phyloP scores from a whole-genome alignment of 2,113 vertebrate species.

The Leptobrachium ailaonicum region DNA sequence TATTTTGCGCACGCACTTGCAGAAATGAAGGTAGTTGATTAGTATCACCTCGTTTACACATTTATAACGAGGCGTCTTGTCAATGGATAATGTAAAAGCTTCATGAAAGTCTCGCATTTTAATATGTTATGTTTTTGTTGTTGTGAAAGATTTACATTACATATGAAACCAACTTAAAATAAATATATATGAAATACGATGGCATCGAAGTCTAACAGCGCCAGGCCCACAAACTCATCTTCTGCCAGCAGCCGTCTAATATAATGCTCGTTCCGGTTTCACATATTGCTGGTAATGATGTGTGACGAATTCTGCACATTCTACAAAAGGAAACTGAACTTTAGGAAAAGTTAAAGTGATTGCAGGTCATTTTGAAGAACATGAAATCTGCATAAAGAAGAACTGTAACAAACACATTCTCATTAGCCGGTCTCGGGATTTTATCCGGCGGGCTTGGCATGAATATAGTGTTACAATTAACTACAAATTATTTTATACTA shows the following conservation, averaged over 20 bases:
- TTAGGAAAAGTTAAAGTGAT: background rate
- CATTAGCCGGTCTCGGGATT: background rate
- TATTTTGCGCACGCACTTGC: no score
- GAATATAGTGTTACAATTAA: slow-evolving; percentile 13
- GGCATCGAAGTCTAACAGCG: no score
- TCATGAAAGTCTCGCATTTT: no score
- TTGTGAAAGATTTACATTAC: background rate
- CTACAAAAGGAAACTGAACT: slow-evolving; percentile 1
- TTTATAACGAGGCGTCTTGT: no score
- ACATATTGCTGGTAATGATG: background rate
- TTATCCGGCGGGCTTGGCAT: background rate
- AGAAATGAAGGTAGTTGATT: no score
- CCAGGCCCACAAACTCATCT: background rate
- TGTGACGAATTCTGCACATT: slow-evolving; percentile 7
- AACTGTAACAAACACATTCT: slow-evolving; percentile 10
- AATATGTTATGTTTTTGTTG: background rate
- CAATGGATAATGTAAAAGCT: no score
- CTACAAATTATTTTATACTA: background rate
- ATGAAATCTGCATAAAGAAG: background rate
- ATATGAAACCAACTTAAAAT: background rate
- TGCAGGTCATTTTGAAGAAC: background rate
- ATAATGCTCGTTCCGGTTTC: slow-evolving; percentile 13
- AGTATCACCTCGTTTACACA: no score
- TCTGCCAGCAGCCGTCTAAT: slow-evolving; percentile 13
- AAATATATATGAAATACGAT: background rate